phyloP scores from a whole-genome alignment of 2,888 invertebrate genomes.

The Aleiodes testaceus region DNA sequence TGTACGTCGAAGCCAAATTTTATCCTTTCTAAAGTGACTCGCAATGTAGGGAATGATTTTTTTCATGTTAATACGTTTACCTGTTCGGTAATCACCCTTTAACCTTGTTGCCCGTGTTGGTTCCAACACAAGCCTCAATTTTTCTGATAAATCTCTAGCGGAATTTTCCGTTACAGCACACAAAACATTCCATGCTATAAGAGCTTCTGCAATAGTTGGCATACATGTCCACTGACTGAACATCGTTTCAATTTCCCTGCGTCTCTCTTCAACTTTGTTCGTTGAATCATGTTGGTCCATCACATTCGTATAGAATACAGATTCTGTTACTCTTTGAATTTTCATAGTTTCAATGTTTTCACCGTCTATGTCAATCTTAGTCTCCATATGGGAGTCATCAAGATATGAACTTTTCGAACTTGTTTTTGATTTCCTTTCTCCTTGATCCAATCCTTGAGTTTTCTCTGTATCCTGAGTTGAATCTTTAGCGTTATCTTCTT shows the following conservation, averaged over 20 bases:
- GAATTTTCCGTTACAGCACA: constrained; percentile 77
- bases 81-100: constrained; percentile 96
- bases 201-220: constrained; percentile 73
- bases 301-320: constrained; percentile 83
- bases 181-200: constrained; percentile 78
- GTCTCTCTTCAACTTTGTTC: constrained; percentile 53
- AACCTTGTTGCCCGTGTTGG: constrained; percentile 94
- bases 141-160: constrained; percentile 92
- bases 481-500: constrained; percentile 74
- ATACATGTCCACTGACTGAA: constrained; percentile 63
- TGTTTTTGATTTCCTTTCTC: constrained; percentile 70
- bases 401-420: constrained; percentile 69
- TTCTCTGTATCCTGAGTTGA: constrained; percentile 49
- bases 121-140: constrained; percentile 93
- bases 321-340: constrained; percentile 81
- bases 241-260: constrained; percentile 64
- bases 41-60: constrained; percentile 99
- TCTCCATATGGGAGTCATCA: constrained; percentile 71
- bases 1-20: constrained; percentile 97
- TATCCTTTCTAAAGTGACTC: constrained; percentile 98
- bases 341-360: constrained; percentile 80
- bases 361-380: constrained; percentile 83
- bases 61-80: constrained; percentile 98
- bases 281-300: constrained; percentile 58
- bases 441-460: constrained; percentile 61